Evolutionary conservation across 2,113 vertebrate genomes (phyloP), one percentile per base, ranked within the genome.

Genomic region (Falcunculus frontatus): DNA sequence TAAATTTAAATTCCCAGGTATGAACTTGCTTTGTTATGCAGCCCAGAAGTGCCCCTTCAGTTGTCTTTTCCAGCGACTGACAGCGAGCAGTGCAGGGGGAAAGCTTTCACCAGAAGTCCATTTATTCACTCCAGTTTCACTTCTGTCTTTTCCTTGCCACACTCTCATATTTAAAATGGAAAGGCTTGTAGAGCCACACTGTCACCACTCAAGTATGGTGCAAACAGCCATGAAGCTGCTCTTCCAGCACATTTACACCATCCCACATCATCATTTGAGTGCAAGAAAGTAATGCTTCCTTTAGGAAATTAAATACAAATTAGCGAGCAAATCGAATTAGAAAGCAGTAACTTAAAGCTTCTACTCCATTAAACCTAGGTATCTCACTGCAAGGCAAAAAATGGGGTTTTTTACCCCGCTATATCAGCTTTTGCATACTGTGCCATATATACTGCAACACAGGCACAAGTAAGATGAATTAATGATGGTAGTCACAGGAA

Each of bases 401-500:
- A 4, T 1, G 3, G 9, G 8, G 2, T 5, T 87, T 94, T 84
- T 46, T 47, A 90, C 39, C 9, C 19, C 59, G 26, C 35, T 95
- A 1, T 17, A 62, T 57, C 81, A 84, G 76, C 8, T 85, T 93
- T 77, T 72, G 63, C 37, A 59, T 37, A 39, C 11, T 69, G 30
- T 73, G 70, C 55, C 46, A 62, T 60, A 46, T 39, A 62, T 30
- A 55, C 59, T 56, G 79, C 62, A 87, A 84, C 62, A 83, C 23
- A 82, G 49, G 57, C 72, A 73, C n/a, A 49, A 87, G 46, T 11
- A 64, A 83, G 49, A 63, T 87, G 72, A 85, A 94, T 92, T 96
- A 89, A 90, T 76, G 82, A 91, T 87, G 81, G 74, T 13, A 93
- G 87, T 53, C 59, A 77, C 59, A 84, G 68, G 78, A 95, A 82